phyloP scores from a whole-genome alignment of 2,888 invertebrate genomes.

The Hypsopygia costalis region DNA sequence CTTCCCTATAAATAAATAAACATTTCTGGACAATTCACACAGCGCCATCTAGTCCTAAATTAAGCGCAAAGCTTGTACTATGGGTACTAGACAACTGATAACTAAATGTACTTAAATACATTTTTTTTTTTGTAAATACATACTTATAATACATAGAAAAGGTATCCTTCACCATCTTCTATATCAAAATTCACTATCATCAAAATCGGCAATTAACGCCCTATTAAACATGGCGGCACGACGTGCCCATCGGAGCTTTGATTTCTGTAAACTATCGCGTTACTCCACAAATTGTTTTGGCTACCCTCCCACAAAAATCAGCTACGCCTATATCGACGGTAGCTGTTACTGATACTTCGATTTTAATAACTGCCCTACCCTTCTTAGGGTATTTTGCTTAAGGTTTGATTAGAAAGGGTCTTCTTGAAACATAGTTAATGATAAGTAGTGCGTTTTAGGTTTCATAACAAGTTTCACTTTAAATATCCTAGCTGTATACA shows the following conservation, averaged over 20 bases:
- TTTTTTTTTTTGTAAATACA: no score
- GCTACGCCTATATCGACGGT: conserved; percentile 26
- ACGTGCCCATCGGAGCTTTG: conserved; percentile 48
- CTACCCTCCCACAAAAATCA: conserved; percentile 41
- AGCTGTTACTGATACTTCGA: background rate
- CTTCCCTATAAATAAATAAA: no score
- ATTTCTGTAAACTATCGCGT: conserved; percentile 64
- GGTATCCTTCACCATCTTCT: background rate
- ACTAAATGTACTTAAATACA: no score
- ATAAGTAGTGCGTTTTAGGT: no score
- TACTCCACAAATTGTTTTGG: conserved; percentile 55
- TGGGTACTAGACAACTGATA: no score
- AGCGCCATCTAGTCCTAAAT: no score
- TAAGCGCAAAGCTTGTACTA: no score
- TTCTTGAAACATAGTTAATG: no score
- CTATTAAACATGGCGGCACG: conserved; percentile 30
- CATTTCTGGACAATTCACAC: no score
- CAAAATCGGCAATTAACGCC: background rate
- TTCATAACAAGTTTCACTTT: no score
- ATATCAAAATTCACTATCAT: background rate
- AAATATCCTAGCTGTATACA: no score
- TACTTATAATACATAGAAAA: no score
- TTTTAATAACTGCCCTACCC: background rate
- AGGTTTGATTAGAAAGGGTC: background rate
- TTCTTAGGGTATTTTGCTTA: background rate